Percentiles rank a stretch among this genome's conserved stretches.
Conservation (phyloP, 1,140 invertebrate genomes). For the Drosophila carrolli region DNA sequence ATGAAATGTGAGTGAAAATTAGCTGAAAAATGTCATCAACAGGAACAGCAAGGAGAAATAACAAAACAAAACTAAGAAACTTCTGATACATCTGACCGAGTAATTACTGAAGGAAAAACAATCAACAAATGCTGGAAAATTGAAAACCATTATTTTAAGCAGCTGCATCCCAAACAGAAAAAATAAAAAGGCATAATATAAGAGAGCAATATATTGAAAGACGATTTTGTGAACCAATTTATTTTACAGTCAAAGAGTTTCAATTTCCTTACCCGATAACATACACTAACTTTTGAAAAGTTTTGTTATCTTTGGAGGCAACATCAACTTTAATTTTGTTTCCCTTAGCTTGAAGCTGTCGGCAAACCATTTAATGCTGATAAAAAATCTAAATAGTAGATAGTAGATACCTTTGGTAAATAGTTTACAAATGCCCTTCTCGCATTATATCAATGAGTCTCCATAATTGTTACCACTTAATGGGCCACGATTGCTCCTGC, state of each 20-base stretch:
- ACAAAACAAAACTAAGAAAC: slow-evolving; percentile 12
- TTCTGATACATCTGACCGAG: neutral
- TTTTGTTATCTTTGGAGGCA: no score
- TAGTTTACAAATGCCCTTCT: neutral
- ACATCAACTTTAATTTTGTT: no score
- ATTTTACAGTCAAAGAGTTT: no score
- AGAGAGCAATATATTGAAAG: no score
- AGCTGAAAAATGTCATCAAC: slow-evolving; percentile 57
- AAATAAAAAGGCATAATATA: no score
- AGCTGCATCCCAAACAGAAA: no score
- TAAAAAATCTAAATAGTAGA: no score
- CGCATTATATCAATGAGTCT: slow-evolving; percentile 1
- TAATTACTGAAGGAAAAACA: slow-evolving; percentile 22
- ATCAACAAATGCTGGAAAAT: neutral
- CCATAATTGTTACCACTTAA: slow-evolving; percentile 19
- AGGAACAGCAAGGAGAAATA: slow-evolving; percentile 19
- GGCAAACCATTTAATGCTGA: no score
- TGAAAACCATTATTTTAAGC: neutral
- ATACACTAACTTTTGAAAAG: no score
- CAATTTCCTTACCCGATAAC: no score
- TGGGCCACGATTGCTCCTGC: slow-evolving; percentile 19
- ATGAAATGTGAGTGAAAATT: slow-evolving; percentile 53
- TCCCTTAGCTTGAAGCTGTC: no score
- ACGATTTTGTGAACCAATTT: no score
- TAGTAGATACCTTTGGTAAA: neutral